Base-by-base conservation (phyloP, 2,113 vertebrate genomes). In the Bos indicus region DNA sequence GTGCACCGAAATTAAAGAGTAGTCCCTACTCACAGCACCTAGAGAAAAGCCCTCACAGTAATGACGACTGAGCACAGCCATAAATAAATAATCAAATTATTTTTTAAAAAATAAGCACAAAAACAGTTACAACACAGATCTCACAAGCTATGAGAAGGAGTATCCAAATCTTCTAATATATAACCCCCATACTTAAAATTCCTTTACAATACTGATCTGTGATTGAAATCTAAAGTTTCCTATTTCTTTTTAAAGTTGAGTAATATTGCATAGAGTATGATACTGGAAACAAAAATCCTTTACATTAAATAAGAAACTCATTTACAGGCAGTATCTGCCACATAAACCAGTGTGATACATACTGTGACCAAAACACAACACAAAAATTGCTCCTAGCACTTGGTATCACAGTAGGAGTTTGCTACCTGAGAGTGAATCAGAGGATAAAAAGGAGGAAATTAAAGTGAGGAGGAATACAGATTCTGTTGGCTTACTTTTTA, bases 1-100 rank as follows among this genome's bases (percentile, higher is more conserved):
- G n/a, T 2, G 64, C 17, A 5, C n/a, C 17, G 1, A n/a, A 21
- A 1, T 21, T 11, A 71, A 33, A n/a, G 17, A 36, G 17, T 1
- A 71, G n/a, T 36, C n/a, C 64, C n/a, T 71, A n/a, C n/a, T 36
- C 64, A 10, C n/a, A 0, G 9, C n/a, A 36, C 1, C 64, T 71
- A 36, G n/a, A 71, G 64, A 21, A 36, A 36, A 71, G 64, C 64
- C n/a, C 17, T 36, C 64, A 11, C 17, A 36, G 64, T 11, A 11
- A 71, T 36, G 64, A 36, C 17, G 16, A 11, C n/a, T 71, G n/a
- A 71, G n/a, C 64, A 71, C n/a, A 36, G n/a, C n/a, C 64, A 36
- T 36, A 21, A 11, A 71, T 36, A 71, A 71, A 19, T 10, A 67
- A 19, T n/a, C 33, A n/a, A 19, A 19, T 21, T 71, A 21, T 11